Percentiles rank a stretch among this genome's conserved stretches.
Conservation (phyloP, 2,888 invertebrate species). For the Napeogenes sylphis region DNA sequence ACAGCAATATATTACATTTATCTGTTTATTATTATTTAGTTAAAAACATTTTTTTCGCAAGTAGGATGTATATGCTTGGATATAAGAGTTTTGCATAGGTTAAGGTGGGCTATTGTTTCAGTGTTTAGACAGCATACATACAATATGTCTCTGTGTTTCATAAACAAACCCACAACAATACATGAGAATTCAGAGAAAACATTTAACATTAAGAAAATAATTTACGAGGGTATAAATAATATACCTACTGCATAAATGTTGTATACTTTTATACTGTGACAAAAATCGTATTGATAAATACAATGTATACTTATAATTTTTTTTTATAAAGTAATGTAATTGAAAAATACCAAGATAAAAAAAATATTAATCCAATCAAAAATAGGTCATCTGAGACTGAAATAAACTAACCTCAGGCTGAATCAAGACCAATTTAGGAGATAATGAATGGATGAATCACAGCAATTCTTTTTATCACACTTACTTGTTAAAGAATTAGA, state of each 20-base stretch:
- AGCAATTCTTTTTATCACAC: conserved; percentile 1
- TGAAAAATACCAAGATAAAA: background rate
- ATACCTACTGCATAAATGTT: too few relatives aligned
- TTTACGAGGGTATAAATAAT: too few relatives aligned
- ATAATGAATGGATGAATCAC: conserved; percentile 5
- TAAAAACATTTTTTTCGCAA: too few relatives aligned
- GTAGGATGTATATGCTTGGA: background rate
- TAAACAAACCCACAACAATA: conserved; percentile 48
- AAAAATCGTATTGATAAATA: too few relatives aligned
- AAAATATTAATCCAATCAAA: background rate
- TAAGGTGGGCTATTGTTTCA: conserved; percentile 33
- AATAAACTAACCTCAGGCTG: background rate
- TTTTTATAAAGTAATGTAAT: too few relatives aligned
- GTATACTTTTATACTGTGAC: too few relatives aligned
- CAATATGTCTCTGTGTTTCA: conserved; percentile 58
- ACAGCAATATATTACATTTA: too few relatives aligned
- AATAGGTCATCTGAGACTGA: background rate
- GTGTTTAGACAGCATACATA: conserved; percentile 50
- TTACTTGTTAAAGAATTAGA: conserved; percentile 1
- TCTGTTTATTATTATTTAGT: too few relatives aligned
- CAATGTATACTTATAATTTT: too few relatives aligned
- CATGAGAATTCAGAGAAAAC: conserved; percentile 52
- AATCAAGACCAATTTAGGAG: conserved; percentile 5
- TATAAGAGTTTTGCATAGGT: conserved; percentile 28
- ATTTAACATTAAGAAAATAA: background rate